Evolutionary conservation across 1,140 invertebrate genomes (phyloP).

Genomic region (Propsilocerus akamusi): DNA sequence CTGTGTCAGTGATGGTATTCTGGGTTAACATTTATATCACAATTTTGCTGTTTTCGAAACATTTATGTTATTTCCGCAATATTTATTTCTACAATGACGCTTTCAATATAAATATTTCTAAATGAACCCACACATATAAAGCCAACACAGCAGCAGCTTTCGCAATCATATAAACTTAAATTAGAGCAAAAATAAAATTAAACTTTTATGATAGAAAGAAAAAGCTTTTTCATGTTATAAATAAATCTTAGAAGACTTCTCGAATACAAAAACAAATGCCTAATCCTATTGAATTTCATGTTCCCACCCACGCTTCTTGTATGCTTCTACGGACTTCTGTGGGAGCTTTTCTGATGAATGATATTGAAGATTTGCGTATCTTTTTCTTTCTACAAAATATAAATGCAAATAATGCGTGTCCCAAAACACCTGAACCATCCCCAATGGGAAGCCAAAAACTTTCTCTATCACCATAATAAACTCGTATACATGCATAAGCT

Average conservation of each 20-base stretch:
- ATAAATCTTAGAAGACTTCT: conserved; percentile 2
- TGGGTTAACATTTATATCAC: too few relatives aligned
- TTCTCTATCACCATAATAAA: neutral
- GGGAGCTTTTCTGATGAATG: neutral
- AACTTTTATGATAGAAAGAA: neutral
- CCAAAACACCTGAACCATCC: neutral
- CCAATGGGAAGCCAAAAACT: neutral
- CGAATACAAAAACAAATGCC: neutral
- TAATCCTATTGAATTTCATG: neutral
- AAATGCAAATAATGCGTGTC: neutral
- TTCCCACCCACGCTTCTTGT: neutral
- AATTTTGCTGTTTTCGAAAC: too few relatives aligned
- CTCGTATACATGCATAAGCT: neutral
- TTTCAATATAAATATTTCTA: too few relatives aligned
- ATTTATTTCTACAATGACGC: too few relatives aligned
- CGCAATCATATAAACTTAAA: too few relatives aligned
- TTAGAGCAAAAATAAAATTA: neutral
- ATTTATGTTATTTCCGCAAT: too few relatives aligned
- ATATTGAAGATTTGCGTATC: neutral
- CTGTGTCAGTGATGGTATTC: too few relatives aligned
- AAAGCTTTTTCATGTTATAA: conserved; percentile 2
- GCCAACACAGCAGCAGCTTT: too few relatives aligned
- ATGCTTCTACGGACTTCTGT: neutral
- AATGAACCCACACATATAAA: too few relatives aligned
- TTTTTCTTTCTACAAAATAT: neutral